Percentiles rank a stretch among this genome's conserved stretches.
These are phyloP conservation scores for Temnothorax longispinosus DNA, from an alignment of 1,140 invertebrate genomes.

Conservation along the genomic window DNA sequence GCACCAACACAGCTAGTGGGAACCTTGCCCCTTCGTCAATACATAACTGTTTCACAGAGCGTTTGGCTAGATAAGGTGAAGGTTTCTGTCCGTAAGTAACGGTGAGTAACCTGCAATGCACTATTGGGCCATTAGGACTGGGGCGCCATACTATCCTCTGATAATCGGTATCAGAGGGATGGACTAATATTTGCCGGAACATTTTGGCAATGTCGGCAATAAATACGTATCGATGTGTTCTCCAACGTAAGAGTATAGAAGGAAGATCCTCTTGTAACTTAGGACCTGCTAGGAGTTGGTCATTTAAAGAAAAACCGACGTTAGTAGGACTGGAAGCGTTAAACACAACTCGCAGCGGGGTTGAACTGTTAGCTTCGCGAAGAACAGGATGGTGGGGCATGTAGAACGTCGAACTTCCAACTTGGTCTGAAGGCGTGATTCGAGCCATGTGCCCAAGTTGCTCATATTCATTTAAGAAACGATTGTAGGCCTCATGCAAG, in stretches of 20 bases:
- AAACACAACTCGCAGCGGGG: too few relatives aligned
- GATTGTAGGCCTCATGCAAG: too few relatives aligned
- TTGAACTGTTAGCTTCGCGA: too few relatives aligned
- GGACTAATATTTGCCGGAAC: neutral
- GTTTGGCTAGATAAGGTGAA: neutral
- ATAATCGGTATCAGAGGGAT: neutral
- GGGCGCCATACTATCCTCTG: neutral
- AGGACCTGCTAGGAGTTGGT: neutral
- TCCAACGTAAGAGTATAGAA: neutral
- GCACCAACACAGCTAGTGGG: neutral
- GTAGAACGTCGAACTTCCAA: too few relatives aligned
- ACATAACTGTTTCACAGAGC: neutral
- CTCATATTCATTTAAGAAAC: too few relatives aligned
- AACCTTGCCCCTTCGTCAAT: neutral
- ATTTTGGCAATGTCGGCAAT: neutral
- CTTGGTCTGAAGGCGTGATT: too few relatives aligned
- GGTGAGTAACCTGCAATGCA: neutral
- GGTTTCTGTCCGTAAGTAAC: neutral
- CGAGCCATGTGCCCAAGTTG: too few relatives aligned
- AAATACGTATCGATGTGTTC: neutral
- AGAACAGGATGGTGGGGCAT: too few relatives aligned
- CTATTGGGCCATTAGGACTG: too few relatives aligned
- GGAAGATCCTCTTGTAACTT: neutral
- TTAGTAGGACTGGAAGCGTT: too few relatives aligned
- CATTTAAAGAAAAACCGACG: neutral